These are phyloP conservation scores for Oligia latruncula DNA, from an alignment of 2,888 invertebrate species.

Conservation along the genomic window DNA sequence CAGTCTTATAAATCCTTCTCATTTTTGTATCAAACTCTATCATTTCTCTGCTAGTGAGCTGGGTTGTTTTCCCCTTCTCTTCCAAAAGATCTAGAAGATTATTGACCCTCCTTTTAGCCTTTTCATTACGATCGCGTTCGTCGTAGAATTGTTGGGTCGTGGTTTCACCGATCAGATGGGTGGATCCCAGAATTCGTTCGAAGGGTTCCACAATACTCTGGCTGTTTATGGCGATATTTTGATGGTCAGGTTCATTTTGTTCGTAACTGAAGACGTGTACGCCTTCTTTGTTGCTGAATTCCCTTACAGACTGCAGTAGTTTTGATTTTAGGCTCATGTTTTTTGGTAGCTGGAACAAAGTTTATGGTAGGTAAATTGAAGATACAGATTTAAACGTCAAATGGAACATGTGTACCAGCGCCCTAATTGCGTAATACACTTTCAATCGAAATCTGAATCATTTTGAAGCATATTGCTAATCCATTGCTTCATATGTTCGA, in stretches of 20 bases:
- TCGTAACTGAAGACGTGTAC: conserved; percentile 14
- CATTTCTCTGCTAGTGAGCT: conserved; percentile 26
- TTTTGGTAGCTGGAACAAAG: conserved; percentile 12
- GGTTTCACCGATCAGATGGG: too few species aligned
- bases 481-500: too few species aligned
- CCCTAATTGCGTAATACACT: too few species aligned
- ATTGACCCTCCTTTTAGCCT: conserved; percentile 10
- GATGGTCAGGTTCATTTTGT: not conserved
- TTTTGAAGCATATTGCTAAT: too few species aligned
- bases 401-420: not conserved
- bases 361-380: not conserved
- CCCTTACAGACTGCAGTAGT: not conserved
- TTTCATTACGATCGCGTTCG: not conserved
- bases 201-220: not conserved
- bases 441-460: too few species aligned
- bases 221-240: too few species aligned
- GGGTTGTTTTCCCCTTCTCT: not conserved
- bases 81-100: conserved; percentile 26
- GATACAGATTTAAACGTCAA: not conserved
- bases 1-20: conserved; percentile 23
- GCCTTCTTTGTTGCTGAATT: conserved; percentile 8
- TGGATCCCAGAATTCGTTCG: not conserved
- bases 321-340: conserved; percentile 27
- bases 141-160: not conserved
- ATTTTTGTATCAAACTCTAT: conserved; percentile 27